phyloP scores from a whole-genome alignment of 2,888 invertebrate genomes.

The Uropetala carovei region DNA sequence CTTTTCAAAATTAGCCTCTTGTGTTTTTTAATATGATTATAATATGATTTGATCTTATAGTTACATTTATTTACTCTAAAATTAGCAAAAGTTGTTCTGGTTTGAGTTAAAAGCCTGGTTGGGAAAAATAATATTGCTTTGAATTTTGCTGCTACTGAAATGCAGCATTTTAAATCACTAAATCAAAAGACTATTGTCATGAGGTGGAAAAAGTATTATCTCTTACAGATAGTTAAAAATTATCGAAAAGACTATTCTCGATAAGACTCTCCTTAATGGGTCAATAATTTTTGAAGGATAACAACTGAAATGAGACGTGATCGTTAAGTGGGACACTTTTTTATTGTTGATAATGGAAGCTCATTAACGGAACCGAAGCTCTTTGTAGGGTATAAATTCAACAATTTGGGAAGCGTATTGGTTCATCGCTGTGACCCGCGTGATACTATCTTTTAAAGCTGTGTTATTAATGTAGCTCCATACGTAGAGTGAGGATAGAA shows the following conservation, averaged over 20 bases:
- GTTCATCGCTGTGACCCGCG: neutral
- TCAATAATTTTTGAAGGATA: constrained; percentile 14
- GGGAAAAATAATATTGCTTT: too few species aligned
- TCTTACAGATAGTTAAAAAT: neutral
- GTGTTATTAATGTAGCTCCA: constrained; percentile 19
- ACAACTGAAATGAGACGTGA: constrained; percentile 21
- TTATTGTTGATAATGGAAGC: neutral
- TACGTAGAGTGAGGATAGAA: neutral
- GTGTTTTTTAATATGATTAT: too few species aligned
- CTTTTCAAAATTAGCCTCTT: too few species aligned
- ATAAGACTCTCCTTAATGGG: neutral
- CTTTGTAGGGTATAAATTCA: neutral
- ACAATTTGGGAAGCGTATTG: neutral
- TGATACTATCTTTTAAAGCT: neutral
- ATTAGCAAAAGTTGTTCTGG: too few species aligned
- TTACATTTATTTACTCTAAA: too few species aligned
- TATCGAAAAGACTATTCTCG: neutral
- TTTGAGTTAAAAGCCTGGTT: too few species aligned
- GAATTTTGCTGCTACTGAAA: too few species aligned
- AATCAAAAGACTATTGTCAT: neutral
- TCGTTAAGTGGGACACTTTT: neutral
- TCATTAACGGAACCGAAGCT: neutral
- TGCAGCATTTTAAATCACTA: too few species aligned
- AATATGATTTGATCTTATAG: too few species aligned
- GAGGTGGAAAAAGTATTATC: neutral